Evolutionary conservation across 2,888 invertebrate genomes (phyloP).

Genomic region (Junonia oenone): DNA sequence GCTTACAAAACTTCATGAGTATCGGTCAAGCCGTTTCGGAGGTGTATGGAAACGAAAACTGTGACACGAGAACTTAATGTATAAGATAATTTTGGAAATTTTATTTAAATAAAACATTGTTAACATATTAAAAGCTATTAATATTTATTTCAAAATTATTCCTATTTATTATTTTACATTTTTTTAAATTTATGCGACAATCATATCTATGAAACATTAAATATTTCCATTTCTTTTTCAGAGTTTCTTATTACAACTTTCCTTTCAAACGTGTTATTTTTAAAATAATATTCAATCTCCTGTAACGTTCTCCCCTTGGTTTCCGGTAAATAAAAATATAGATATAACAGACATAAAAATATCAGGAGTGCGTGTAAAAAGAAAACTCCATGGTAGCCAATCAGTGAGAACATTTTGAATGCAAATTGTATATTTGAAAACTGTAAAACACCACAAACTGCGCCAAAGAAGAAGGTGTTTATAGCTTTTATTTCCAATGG

Average conservation of each 20-base stretch:
- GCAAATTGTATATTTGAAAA: slow-evolving; percentile 34
- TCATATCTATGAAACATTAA: no score
- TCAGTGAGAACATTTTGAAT: slow-evolving; percentile 26
- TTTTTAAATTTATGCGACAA: no score
- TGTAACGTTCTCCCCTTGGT: slow-evolving; percentile 39
- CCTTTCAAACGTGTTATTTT: slow-evolving; percentile 48
- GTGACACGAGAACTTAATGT: no score
- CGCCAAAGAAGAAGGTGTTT: slow-evolving; percentile 26
- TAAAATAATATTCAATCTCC: slow-evolving; percentile 39
- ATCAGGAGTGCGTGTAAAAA: slow-evolving; percentile 30
- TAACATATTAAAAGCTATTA: no score
- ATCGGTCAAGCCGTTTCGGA: no score
- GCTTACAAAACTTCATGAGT: no score
- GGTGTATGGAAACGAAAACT: no score
- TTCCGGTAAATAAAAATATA: slow-evolving; percentile 38
- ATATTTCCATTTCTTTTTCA: not conserved
- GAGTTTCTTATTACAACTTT: slow-evolving; percentile 46
- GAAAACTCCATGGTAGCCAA: slow-evolving; percentile 39
- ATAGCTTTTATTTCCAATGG: slow-evolving; percentile 37
- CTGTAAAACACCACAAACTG: slow-evolving; percentile 26
- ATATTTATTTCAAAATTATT: not conserved
- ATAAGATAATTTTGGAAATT: no score
- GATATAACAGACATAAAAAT: slow-evolving; percentile 30
- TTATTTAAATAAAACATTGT: no score
- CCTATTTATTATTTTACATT: not conserved